phyloP scores from a whole-genome alignment of 1,140 invertebrate species.

The Drosophila simulans region DNA sequence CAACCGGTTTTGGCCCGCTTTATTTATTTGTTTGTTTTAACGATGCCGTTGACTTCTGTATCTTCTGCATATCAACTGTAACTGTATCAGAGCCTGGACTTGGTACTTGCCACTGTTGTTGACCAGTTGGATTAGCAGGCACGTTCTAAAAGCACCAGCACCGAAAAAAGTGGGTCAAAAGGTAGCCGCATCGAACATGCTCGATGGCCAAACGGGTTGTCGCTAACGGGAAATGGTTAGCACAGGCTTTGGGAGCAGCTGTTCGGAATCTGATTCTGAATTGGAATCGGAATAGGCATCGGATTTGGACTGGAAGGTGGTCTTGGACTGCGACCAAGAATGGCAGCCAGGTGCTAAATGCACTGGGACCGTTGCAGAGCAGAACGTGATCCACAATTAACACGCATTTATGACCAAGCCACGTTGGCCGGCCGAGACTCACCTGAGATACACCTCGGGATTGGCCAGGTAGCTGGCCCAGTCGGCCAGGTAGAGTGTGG shows the following conservation, averaged over 20 bases:
- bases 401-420: constrained; percentile 22
- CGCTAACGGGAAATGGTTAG: constrained; percentile 67
- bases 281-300: constrained; percentile 12
- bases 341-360: constrained; percentile 72
- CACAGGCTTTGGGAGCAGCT: constrained; percentile 41
- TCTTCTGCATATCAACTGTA: constrained; percentile 54
- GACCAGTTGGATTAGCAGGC: constrained; percentile 71
- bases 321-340: constrained; percentile 25
- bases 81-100: constrained; percentile 62
- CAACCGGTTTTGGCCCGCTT: constrained; percentile 43
- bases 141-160: constrained; percentile 64
- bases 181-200: constrained; percentile 45
- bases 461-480: constrained; percentile 90
- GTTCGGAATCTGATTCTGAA: constrained; percentile 44
- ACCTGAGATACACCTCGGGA: constrained; percentile 90
- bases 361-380: constrained; percentile 55
- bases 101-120: constrained; percentile 50
- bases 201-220: constrained; percentile 71
- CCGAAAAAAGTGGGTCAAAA: constrained; percentile 45
- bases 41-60: constrained; percentile 61
- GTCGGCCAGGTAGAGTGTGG: constrained; percentile 90
- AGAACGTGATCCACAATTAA: constrained; percentile 70
- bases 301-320: constrained; percentile 6
- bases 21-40: constrained; percentile 67
- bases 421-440: constrained; percentile 62